These are phyloP conservation scores for Sphinx pinastri DNA, from an alignment of 2,888 invertebrate species.

Conservation along the genomic window DNA sequence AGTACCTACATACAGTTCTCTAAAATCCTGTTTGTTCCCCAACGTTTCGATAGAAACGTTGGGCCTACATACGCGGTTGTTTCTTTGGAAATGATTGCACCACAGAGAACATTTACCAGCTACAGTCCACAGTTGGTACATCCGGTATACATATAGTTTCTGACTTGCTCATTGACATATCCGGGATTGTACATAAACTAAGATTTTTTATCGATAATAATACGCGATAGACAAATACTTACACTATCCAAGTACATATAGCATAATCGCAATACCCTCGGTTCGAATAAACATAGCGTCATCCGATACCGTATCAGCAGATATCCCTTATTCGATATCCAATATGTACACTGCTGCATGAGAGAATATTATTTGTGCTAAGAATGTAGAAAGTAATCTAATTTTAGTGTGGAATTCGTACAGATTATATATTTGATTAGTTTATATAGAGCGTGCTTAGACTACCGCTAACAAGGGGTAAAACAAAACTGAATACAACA, in stretches of 20 bases:
- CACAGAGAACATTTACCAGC: too few species aligned
- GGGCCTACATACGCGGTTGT: too few species aligned
- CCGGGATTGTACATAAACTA: slow-evolving; percentile 4
- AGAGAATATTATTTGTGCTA: background rate
- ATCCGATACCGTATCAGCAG: slow-evolving; percentile 24
- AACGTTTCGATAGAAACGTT: too few species aligned
- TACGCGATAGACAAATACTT: background rate
- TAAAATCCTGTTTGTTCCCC: too few species aligned
- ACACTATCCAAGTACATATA: background rate
- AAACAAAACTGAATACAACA: too few species aligned
- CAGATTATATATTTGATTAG: background rate
- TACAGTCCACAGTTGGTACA: too few species aligned
- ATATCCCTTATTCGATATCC: slow-evolving; percentile 17
- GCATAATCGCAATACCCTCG: too few species aligned
- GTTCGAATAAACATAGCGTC: background rate
- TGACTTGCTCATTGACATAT: background rate
- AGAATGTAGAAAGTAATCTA: background rate
- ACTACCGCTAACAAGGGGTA: background rate
- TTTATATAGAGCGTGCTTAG: background rate
- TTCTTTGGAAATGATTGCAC: too few species aligned
- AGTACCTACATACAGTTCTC: too few species aligned
- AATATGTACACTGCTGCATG: slow-evolving; percentile 1
- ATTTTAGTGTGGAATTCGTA: background rate
- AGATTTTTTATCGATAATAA: background rate
- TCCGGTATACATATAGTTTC: background rate